Conservation (phyloP, 2,888 invertebrate genomes). For the Netelia fuscicornis region DNA sequence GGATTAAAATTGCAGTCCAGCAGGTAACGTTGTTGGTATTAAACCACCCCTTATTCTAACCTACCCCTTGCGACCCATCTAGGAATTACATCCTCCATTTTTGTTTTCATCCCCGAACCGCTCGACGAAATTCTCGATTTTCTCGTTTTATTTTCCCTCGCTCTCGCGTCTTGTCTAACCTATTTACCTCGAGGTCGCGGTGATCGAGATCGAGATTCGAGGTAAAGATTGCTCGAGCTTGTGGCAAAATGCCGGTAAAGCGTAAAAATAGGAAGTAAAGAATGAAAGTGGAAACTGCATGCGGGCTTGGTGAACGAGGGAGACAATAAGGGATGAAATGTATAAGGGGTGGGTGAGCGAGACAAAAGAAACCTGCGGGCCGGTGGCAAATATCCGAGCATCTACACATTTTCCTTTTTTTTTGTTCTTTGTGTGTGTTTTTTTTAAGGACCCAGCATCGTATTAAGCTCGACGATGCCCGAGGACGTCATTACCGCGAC, state of each 20-base stretch:
- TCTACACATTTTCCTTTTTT: conserved; percentile 10
- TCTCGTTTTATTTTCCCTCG: too few relatives aligned
- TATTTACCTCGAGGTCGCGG: too few relatives aligned
- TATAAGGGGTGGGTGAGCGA: neutral
- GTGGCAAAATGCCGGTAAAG: conserved; percentile 10
- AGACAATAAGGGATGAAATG: conserved; percentile 26
- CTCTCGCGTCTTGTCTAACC: too few relatives aligned
- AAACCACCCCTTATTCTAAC: conserved; percentile 45
- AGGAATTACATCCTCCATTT: neutral
- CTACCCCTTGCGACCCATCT: neutral
- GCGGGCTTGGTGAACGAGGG: neutral
- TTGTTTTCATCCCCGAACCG: too few relatives aligned
- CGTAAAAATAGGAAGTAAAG: conserved; percentile 6
- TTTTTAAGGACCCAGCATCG: neutral
- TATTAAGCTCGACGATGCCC: conserved; percentile 36
- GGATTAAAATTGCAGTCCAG: conserved; percentile 41
- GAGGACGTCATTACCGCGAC: conserved; percentile 71
- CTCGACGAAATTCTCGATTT: too few relatives aligned
- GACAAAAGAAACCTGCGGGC: neutral
- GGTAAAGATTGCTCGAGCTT: neutral
- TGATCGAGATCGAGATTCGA: too few relatives aligned
- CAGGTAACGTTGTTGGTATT: conserved; percentile 73
- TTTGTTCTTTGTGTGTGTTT: neutral
- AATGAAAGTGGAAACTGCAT: neutral
- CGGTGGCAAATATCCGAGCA: neutral